phyloP scores from a whole-genome alignment of 2,797 vertebrate genomes.

The Cottoperca gobio region DNA sequence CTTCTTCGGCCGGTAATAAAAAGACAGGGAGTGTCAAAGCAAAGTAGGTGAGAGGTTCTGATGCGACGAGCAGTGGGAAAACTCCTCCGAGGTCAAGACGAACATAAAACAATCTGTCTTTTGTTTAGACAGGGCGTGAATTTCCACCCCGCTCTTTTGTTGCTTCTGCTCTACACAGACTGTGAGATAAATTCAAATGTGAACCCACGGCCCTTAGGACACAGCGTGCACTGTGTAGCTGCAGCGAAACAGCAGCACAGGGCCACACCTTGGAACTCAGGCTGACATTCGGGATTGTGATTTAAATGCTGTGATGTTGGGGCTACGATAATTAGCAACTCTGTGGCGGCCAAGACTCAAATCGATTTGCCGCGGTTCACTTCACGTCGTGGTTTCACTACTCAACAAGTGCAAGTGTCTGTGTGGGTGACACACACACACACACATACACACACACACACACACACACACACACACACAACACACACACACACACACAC shows the following conservation, averaged over 20 bases:
- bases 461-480: no score
- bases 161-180: slow-evolving; percentile 28
- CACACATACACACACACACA: slow-evolving; percentile 10
- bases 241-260: background rate
- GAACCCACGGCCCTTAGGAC: slow-evolving; percentile 13
- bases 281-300: slow-evolving; percentile 45
- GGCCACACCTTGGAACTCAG: slow-evolving; percentile 38
- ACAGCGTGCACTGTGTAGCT: background rate
- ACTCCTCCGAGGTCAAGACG: slow-evolving; percentile 51
- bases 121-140: slow-evolving; percentile 54
- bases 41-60: slow-evolving; percentile 65
- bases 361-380: slow-evolving; percentile 39
- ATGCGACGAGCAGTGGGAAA: slow-evolving; percentile 51
- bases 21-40: slow-evolving; percentile 1
- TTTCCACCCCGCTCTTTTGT: slow-evolving; percentile 60
- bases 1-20: background rate
- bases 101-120: slow-evolving; percentile 65
- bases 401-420: slow-evolving; percentile 12
- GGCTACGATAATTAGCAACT: slow-evolving; percentile 42
- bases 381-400: slow-evolving; percentile 29
- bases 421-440: background rate
- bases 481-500: slow-evolving; percentile 14
- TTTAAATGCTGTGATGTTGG: slow-evolving; percentile 43
- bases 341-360: slow-evolving; percentile 23
- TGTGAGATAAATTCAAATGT: slow-evolving; percentile 20